Percentiles rank a stretch among this genome's conserved stretches.
These are phyloP conservation scores for Phalacrocorax carbo DNA, from an alignment of 2,113 vertebrate species.

Conservation along the genomic window DNA sequence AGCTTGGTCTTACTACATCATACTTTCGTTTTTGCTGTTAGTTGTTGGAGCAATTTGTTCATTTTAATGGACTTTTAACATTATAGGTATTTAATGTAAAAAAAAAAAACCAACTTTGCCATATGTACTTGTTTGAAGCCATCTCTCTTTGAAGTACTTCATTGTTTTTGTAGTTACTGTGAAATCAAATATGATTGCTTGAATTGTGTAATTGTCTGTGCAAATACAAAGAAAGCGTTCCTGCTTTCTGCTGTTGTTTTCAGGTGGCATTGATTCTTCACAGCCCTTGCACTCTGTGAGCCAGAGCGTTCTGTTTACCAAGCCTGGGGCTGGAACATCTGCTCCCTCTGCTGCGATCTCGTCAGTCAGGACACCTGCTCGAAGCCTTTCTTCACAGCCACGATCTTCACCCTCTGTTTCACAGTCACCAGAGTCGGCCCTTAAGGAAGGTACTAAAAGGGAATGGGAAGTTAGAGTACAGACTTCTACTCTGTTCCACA, in stretches of 20 bases:
- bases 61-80: background rate
- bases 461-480: background rate
- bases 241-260: conserved; percentile 25
- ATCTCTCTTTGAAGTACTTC: background rate
- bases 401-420: conserved; percentile 11
- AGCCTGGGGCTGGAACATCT: conserved; percentile 35
- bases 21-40: background rate
- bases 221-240: conserved; percentile 5
- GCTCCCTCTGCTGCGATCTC: conserved; percentile 36
- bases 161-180: background rate
- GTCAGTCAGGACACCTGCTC: conserved; percentile 18
- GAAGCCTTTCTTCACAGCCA: conserved; percentile 28
- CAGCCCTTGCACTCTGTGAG: conserved; percentile 29
- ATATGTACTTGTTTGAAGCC: background rate
- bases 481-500: background rate
- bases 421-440: conserved; percentile 27
- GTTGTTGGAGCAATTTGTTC: background rate
- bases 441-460: conserved; percentile 73
- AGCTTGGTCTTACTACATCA: background rate
- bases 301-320: conserved; percentile 52
- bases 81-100: background rate
- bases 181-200: background rate
- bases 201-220: background rate
- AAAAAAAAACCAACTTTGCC: background rate
- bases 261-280: conserved; percentile 53